Evolutionary conservation across 2,113 vertebrate species (phyloP).

Genomic region (Spea multiplicata): DNA sequence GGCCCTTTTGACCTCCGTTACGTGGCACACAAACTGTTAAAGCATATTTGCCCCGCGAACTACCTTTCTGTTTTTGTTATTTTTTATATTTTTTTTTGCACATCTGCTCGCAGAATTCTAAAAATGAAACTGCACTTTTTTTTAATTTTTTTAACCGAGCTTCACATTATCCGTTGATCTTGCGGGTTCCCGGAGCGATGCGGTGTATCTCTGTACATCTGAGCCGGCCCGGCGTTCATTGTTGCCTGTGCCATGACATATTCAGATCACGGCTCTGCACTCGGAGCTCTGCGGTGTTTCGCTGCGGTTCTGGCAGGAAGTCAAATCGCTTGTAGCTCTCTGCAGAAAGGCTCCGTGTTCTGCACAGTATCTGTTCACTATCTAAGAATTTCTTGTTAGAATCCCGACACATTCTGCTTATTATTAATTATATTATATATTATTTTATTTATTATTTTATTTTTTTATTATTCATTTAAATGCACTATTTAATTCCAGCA

Average conservation of each 20-base stretch:
- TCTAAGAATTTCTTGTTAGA: constrained; percentile 29
- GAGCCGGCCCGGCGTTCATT: constrained; percentile 2
- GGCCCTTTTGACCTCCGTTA: too few relatives aligned
- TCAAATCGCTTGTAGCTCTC: not conserved
- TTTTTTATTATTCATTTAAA: not conserved
- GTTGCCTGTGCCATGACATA: not conserved
- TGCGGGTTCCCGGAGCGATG: not conserved
- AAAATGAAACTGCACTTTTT: too few relatives aligned
- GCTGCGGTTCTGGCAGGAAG: constrained; percentile 40
- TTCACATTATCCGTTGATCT: not conserved
- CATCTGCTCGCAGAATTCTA: too few relatives aligned
- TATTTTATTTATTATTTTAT: not conserved
- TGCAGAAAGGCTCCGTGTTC: constrained; percentile 18
- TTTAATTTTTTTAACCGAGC: not conserved
- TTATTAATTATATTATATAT: constrained; percentile 6
- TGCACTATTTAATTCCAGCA: not conserved
- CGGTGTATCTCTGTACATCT: not conserved
- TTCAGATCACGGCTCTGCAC: not conserved
- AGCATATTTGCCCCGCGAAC: too few relatives aligned
- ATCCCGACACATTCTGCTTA: not conserved
- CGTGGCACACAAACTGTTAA: too few relatives aligned
- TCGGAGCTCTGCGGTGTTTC: not conserved
- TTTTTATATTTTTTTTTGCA: too few relatives aligned
- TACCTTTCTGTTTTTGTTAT: too few relatives aligned
- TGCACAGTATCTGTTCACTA: constrained; percentile 13